Percentiles rank a stretch among this genome's conserved stretches.
These are phyloP conservation scores for Caloenas nicobarica DNA, from an alignment of 2,113 vertebrate genomes.

Conservation along the genomic window DNA sequence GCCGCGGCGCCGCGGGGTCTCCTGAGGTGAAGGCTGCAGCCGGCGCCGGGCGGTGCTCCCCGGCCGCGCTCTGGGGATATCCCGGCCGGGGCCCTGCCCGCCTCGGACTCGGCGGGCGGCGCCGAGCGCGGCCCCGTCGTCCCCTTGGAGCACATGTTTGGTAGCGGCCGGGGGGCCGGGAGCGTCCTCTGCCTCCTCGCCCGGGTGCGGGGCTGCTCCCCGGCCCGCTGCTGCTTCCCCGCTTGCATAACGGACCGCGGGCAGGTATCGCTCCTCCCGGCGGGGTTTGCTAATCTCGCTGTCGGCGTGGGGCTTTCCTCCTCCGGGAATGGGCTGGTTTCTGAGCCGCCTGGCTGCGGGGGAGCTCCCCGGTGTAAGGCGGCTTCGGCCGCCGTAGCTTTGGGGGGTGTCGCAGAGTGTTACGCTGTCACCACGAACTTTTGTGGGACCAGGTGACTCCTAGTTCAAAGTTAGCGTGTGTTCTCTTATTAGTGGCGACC, in stretches of 20 bases:
- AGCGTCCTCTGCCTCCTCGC: too few species aligned
- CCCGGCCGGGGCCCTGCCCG: neutral
- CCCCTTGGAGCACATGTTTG: neutral
- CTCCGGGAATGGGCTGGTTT: neutral
- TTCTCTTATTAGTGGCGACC: rapidly evolving
- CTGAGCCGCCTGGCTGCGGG: neutral
- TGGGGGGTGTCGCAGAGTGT: neutral
- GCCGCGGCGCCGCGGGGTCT: neutral
- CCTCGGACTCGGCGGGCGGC: neutral
- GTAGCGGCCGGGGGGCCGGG: neutral
- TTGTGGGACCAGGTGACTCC: rapidly evolving
- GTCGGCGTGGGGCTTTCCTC: neutral
- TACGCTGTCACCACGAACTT: neutral
- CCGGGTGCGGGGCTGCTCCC: neutral
- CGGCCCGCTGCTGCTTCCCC: neutral
- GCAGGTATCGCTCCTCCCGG: neutral
- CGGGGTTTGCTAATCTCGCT: neutral
- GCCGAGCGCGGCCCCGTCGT: neutral
- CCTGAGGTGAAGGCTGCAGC: neutral
- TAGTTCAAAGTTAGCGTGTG: neutral
- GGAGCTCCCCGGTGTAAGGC: neutral
- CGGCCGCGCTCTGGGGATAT: neutral
- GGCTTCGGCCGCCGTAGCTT: too few species aligned
- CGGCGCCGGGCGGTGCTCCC: neutral
- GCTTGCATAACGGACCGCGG: conserved; percentile 17